Evolutionary conservation across 64 coral and sea anemone species (phyloP), one percentile per base, ranked within the genome.

Genomic region (Montipora efflorescens): DNA sequence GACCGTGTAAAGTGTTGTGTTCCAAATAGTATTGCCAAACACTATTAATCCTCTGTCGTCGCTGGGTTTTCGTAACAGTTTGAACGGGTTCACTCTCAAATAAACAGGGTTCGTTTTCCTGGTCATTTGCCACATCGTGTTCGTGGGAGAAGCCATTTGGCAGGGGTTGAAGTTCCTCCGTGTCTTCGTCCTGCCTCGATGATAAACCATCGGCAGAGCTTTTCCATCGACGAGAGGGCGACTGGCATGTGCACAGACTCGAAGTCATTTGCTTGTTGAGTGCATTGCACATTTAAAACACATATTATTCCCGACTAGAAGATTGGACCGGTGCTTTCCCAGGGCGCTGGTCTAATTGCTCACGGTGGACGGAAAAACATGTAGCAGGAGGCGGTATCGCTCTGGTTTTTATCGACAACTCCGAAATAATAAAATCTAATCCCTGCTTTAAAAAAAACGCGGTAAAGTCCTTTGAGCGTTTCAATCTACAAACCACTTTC

Each of bases 1-100:
- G 80, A 2, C 96, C 93, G 36, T 98, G 96, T 55, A 98, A 80
- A 48, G 96, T 98, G 3, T 90, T 92, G 47, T 95, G 93, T 5
- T 59, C 47, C 11, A 98, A 66, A 58, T 98, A 98, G 77, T 95
- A 95, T 19, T 72, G 67, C 43, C 36, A 87, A 44, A 98, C 71
- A 13, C 88, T 68, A 45, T 71, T n/a, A 59, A 98, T 92, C 57
- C 78, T 95, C 78, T 79, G 14, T 36, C 79, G 80, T 5, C 80
- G 89, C 2, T 78, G 68, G 46, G 78, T 75, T 48, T 77, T 79
- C 49, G 77, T 47, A 28, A 46, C 6, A 55, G 20, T 21, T 44
- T 47, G 6, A 69, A 14, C 66, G 45, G 82, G 19, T 19, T 86
- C 82, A 12, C 68, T 44, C 3, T 43, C 62, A 28, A 44, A 46